Conservation (phyloP, 2,797 vertebrate genomes). For the Rhabdomys pumilio region DNA sequence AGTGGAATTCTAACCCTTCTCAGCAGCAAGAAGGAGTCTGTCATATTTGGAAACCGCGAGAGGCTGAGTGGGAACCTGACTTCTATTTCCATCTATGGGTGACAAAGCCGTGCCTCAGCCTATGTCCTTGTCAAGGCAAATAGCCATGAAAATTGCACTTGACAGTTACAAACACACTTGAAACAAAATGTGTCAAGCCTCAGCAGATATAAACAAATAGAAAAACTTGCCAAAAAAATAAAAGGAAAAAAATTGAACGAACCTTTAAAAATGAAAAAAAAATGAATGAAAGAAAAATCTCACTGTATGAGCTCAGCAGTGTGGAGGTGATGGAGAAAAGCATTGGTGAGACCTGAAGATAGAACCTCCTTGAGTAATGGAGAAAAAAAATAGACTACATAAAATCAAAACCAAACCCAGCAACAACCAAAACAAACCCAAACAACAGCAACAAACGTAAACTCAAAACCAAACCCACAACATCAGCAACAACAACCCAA, state of each 20-base stretch:
- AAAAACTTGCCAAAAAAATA: background rate
- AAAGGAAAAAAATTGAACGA: background rate
- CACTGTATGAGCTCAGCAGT: background rate
- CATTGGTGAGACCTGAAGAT: background rate
- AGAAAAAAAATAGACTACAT: background rate
- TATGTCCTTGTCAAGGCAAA: background rate
- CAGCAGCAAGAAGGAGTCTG: background rate
- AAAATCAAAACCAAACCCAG: background rate
- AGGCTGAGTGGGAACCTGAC: background rate
- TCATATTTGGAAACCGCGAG: too few species aligned
- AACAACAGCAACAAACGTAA: background rate
- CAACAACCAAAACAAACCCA: background rate
- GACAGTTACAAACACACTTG: background rate
- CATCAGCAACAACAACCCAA: background rate
- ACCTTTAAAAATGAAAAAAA: background rate
- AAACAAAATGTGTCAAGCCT: slow-evolving; percentile 50
- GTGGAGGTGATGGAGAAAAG: background rate
- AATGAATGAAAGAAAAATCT: background rate
- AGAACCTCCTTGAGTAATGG: background rate
- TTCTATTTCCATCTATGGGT: background rate
- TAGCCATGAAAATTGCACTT: background rate
- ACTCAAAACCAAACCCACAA: background rate
- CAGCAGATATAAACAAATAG: background rate
- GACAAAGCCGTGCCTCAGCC: background rate
- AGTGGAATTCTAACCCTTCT: background rate